Evolutionary conservation across 2,888 invertebrate genomes (phyloP), one percentile per base, ranked within the genome.

Genomic region (Eugnorisma glareosa): DNA sequence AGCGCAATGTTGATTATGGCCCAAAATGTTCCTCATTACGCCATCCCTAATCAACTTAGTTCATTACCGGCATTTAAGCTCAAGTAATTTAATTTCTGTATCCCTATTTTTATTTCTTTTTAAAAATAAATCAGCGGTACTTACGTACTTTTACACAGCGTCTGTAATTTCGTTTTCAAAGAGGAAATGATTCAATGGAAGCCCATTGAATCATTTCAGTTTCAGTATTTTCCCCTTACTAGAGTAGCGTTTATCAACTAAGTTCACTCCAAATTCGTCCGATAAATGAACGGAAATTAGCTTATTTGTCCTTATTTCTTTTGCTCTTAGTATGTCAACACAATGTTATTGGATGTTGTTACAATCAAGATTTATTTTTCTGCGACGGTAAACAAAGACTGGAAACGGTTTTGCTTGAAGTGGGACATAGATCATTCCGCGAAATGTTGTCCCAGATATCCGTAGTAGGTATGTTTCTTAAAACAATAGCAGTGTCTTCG

Each of bases 351-450:
- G 63, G n/a, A 67, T 69, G 68, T 76, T 70, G 63, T 64, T 59
- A 81, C 61, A 63, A 76, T 81, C 73, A 43, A 76, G 73, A 85
- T 85, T 81, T 68, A 76, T 81, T 48, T 48, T 68, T 48, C 54
- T 31, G 11, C 28, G 63, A 66, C 40, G 51, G 35, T 69, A 80
- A 81, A 72, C 59, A 72, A 63, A 75, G n/a, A 18, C 40, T 66
- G 48, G 15, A 5, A 51, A 54, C 10, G 43, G 35, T 73, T 67
- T 59, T 28, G 43, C 18, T 24, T 66, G 40, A 59, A 78, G 57
- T 48, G 81, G 48, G 66, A 11, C 59, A 66, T 74, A 59, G 10
- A 81, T 81, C 57, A 73, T 66, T 66, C 66, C 28, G n/a, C 48
- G 21, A 77, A 51, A 21, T 21, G 43, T 43, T 74, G 78, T 35